phyloP scores from a whole-genome alignment of 2,888 invertebrate genomes.

The Caenorhabditis sinica region DNA sequence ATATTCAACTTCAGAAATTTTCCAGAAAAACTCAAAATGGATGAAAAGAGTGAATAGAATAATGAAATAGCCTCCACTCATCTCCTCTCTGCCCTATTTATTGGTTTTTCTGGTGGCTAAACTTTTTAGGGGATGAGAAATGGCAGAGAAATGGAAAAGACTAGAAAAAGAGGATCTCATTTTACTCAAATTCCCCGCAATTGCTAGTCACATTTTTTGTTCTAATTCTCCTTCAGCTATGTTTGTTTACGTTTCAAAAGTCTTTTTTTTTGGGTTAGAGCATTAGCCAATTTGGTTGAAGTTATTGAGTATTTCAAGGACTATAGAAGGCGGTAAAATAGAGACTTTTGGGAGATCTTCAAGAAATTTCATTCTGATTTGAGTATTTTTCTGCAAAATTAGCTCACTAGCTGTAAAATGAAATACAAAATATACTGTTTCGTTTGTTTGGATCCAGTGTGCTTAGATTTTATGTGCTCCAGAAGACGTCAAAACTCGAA shows the following conservation, averaged over 20 bases:
- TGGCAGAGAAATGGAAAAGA: neutral
- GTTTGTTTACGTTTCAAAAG: neutral
- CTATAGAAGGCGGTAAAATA: too few relatives aligned
- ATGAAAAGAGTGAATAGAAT: neutral
- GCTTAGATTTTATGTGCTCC: too few relatives aligned
- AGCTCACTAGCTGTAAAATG: too few relatives aligned
- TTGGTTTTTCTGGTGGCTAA: neutral
- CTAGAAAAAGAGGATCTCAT: constrained; percentile 1
- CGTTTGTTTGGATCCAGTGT: too few relatives aligned
- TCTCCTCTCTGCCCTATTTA: neutral
- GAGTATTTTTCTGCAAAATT: too few relatives aligned
- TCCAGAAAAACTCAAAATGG: neutral
- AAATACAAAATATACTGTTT: too few relatives aligned
- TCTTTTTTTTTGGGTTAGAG: neutral
- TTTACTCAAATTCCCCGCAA: constrained; percentile 22
- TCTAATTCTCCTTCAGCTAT: neutral
- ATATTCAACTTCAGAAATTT: too few relatives aligned
- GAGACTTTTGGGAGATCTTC: too few relatives aligned
- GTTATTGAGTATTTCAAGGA: too few relatives aligned
- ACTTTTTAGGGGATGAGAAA: neutral
- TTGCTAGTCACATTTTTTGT: neutral
- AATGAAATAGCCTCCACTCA: neutral
- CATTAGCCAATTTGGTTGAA: too few relatives aligned
- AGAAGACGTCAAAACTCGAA: too few relatives aligned
- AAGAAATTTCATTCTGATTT: too few relatives aligned